Evolutionary conservation across 2,113 vertebrate species (phyloP).

Genomic region (Canis aureus): DNA sequence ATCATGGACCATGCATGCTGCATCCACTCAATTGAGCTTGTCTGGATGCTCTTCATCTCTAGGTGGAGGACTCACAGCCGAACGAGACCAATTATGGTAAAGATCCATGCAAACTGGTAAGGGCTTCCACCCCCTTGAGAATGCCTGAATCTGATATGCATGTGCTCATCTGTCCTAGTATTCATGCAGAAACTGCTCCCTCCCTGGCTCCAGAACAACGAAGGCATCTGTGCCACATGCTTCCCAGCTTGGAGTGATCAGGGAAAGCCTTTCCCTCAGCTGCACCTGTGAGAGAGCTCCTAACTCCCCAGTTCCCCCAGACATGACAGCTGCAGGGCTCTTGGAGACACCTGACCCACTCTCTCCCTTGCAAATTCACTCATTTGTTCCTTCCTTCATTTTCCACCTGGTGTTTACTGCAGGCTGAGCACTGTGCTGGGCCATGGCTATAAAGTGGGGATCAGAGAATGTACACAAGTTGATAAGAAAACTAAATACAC

Average conservation of each 20-base stretch:
- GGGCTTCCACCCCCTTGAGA: no score
- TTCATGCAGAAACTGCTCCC: neutral
- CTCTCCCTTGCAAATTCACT: neutral
- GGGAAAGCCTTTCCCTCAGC: neutral
- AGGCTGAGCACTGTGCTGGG: neutral
- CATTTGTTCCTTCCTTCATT: neutral
- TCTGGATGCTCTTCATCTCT: neutral
- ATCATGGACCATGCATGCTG: accelerated
- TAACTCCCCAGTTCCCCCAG: neutral
- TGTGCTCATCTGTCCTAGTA: accelerated
- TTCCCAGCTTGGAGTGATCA: neutral
- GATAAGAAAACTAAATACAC: neutral
- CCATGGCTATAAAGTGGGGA: neutral
- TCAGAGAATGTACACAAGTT: accelerated
- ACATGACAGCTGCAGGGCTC: neutral
- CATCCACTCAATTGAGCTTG: accelerated
- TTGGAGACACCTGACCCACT: accelerated
- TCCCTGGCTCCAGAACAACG: accelerated
- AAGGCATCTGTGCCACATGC: accelerated
- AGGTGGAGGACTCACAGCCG: neutral
- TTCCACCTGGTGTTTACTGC: neutral
- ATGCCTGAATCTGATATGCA: accelerated
- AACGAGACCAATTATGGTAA: neutral
- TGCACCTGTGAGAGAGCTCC: neutral
- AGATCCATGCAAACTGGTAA: accelerated